phyloP scores from a whole-genome alignment of 1,140 invertebrate species.

The Rhagoletis zephyria region DNA sequence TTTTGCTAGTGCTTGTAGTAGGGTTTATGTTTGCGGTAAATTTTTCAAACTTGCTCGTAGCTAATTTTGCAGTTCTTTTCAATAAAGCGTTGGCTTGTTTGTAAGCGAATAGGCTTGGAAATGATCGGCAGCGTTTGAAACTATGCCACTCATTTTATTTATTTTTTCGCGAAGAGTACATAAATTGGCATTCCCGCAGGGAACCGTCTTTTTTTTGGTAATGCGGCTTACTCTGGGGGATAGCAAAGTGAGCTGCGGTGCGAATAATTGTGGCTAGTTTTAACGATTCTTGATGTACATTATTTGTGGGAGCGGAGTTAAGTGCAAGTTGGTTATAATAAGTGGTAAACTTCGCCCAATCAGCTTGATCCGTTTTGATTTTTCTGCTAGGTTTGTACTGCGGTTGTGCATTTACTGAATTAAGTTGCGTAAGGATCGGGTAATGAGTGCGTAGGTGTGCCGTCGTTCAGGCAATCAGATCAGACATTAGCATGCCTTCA shows the following conservation, averaged over 20 bases:
- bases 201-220: too few relatives aligned
- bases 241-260: not conserved
- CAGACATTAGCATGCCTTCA: not conserved
- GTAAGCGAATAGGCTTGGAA: not conserved
- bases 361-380: not conserved
- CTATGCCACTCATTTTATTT: not conserved
- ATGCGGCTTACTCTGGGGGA: not conserved
- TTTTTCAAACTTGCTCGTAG: not conserved
- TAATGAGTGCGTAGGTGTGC: not conserved
- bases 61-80: constrained; percentile 4
- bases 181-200: not conserved
- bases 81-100: constrained; percentile 2
- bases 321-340: not conserved
- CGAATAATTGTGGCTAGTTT: not conserved
- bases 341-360: not conserved
- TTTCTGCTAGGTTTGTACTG: not conserved
- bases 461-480: not conserved
- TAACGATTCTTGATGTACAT: not conserved
- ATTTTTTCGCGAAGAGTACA: not conserved
- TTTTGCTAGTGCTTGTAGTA: not conserved
- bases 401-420: not conserved
- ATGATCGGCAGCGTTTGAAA: not conserved
- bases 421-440: too few relatives aligned
- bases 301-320: too few relatives aligned
- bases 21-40: not conserved